These are phyloP conservation scores for Eremophila alpestris DNA, from an alignment of 2,797 vertebrate genomes.

Conservation along the genomic window DNA sequence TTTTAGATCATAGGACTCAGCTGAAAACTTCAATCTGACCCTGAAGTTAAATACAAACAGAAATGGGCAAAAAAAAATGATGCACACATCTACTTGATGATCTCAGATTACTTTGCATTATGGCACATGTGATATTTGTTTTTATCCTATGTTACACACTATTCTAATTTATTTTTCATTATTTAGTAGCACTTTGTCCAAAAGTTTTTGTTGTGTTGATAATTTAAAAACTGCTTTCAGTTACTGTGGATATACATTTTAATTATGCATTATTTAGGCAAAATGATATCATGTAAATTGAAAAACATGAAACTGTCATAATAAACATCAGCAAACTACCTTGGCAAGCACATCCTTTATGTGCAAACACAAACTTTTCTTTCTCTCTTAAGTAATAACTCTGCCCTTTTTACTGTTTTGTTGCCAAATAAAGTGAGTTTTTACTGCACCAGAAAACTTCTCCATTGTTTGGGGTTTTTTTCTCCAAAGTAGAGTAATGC, in stretches of 20 bases:
- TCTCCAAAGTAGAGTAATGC: neutral
- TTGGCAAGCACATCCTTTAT: conserved; percentile 2
- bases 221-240: conserved; percentile 42
- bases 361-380: neutral
- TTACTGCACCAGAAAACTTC: neutral
- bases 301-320: conserved; percentile 11
- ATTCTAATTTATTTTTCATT: conserved; percentile 73
- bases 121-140: neutral
- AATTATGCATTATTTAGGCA: conserved; percentile 35
- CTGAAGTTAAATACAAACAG: conserved; percentile 64
- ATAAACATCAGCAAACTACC: conserved; percentile 13
- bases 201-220: conserved; percentile 40
- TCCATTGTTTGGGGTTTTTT: neutral
- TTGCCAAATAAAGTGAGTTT: neutral
- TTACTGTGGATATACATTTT: conserved; percentile 33
- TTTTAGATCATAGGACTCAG: conserved; percentile 51
- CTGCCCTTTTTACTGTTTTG: neutral
- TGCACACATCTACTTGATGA: conserved; percentile 34
- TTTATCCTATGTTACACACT: conserved; percentile 2
- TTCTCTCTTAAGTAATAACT: neutral
- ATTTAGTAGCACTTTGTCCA: conserved; percentile 35
- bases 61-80: conserved; percentile 34
- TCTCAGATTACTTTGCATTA: conserved; percentile 28
- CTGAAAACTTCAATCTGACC: conserved; percentile 42
- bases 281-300: neutral